These are phyloP conservation scores for Odontesthes bonariensis DNA, from an alignment of 2,113 vertebrate species.

Conservation along the genomic window DNA sequence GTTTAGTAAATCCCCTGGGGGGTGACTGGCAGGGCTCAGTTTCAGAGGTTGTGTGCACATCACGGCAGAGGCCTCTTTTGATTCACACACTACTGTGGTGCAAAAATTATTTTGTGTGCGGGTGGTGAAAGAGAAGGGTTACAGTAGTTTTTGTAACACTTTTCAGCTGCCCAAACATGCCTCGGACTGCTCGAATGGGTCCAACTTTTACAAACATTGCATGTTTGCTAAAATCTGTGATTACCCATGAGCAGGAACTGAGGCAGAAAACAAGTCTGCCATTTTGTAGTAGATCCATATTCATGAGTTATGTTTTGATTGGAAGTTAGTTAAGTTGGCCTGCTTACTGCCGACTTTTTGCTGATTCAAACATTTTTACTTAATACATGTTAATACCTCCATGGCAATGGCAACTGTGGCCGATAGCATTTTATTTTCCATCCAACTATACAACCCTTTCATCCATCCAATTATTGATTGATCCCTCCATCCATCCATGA, in stretches of 20 bases:
- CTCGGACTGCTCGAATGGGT: neutral
- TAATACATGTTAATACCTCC: too few species aligned
- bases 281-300: neutral
- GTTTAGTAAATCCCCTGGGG: too few species aligned
- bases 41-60: neutral
- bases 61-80: neutral
- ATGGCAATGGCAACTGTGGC: too few species aligned
- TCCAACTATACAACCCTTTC: too few species aligned
- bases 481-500: too few species aligned
- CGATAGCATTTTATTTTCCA: too few species aligned
- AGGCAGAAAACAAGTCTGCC: conserved; percentile 9
- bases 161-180: neutral
- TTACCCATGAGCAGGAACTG: neutral
- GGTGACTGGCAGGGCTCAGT: neutral
- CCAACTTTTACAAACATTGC: conserved; percentile 2
- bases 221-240: conserved; percentile 6
- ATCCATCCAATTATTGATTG: too few species aligned
- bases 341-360: neutral
- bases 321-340: neutral
- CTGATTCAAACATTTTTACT: too few species aligned
- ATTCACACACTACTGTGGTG: neutral
- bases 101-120: too few species aligned
- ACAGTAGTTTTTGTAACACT: neutral
- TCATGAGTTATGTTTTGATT: neutral
- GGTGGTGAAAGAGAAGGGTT: neutral